phyloP scores from a whole-genome alignment of 2,113 vertebrate species.

The Ascaphus truei region DNA sequence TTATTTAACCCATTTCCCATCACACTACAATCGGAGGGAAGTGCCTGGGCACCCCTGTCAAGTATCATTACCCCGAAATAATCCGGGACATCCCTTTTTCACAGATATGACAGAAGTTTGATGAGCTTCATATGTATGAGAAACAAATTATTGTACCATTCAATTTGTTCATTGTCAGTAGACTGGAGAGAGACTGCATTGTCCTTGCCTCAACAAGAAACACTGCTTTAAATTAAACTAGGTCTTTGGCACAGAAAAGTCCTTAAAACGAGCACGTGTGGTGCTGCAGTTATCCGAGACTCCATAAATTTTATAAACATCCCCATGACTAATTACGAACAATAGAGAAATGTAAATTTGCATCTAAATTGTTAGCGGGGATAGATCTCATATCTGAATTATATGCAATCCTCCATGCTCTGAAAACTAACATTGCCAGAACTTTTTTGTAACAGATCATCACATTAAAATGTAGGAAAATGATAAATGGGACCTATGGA shows the following conservation, averaged over 20 bases:
- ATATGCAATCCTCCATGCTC: neutral
- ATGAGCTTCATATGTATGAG: too few species aligned
- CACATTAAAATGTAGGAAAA: constrained; percentile 14
- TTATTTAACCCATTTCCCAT: too few species aligned
- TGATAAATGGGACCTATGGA: neutral
- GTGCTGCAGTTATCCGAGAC: neutral
- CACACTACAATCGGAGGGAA: too few species aligned
- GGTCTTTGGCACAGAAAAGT: neutral
- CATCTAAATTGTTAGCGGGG: constrained; percentile 3
- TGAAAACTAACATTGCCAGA: neutral
- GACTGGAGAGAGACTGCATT: too few species aligned
- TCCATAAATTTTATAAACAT: neutral
- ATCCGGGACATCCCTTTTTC: too few species aligned
- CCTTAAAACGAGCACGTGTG: neutral
- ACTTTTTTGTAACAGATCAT: neutral
- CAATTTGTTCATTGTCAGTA: too few species aligned
- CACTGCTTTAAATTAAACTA: neutral
- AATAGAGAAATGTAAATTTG: constrained; percentile 3
- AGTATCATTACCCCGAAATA: too few species aligned
- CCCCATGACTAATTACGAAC: constrained; percentile 9
- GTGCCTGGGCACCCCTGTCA: too few species aligned
- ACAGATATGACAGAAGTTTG: too few species aligned
- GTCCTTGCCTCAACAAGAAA: too few species aligned
- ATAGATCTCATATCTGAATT: neutral
- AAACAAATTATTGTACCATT: too few species aligned